A percentile compares a stretch with the other conserved stretches of the same genome.
These are phyloP conservation scores for Hipposideros armiger DNA, from an alignment of 2,113 vertebrate species.

Conservation along the genomic window DNA sequence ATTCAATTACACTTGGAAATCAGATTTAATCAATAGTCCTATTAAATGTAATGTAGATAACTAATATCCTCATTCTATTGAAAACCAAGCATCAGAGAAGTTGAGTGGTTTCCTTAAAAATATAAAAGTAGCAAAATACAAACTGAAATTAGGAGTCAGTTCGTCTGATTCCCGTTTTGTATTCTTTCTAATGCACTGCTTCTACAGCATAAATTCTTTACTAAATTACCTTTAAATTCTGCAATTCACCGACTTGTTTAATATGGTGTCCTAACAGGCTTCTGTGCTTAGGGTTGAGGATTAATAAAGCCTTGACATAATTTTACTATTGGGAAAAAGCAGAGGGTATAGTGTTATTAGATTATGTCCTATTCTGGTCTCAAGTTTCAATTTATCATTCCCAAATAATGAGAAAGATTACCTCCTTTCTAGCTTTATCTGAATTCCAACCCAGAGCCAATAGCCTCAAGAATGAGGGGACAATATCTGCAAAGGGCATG, in stretches of 20 bases:
- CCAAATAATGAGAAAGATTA: slow-evolving; percentile 8
- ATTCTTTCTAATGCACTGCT: neutral
- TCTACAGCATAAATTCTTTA: slow-evolving; percentile 7
- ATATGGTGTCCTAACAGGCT: neutral
- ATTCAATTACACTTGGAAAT: neutral
- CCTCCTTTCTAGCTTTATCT: neutral
- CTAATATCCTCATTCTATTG: neutral
- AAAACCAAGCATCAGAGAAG: slow-evolving; percentile 11
- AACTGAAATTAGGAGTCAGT: neutral
- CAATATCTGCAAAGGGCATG: neutral
- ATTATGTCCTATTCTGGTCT: neutral
- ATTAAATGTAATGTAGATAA: neutral
- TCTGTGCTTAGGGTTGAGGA: neutral
- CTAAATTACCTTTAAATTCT: neutral
- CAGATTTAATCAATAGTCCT: slow-evolving; percentile 24
- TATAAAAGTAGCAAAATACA: slow-evolving; percentile 18
- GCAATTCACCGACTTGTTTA: neutral
- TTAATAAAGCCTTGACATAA: neutral
- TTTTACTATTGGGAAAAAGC: slow-evolving; percentile 2
- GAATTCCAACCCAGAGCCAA: neutral
- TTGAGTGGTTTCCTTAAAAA: slow-evolving; percentile 4
- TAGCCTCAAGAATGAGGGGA: neutral
- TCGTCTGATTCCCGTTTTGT: neutral
- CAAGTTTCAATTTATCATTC: slow-evolving; percentile 9
- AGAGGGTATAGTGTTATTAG: neutral